Base-by-base conservation (phyloP, 1,140 invertebrate genomes). In the Thaumetopoea pityocampa region DNA sequence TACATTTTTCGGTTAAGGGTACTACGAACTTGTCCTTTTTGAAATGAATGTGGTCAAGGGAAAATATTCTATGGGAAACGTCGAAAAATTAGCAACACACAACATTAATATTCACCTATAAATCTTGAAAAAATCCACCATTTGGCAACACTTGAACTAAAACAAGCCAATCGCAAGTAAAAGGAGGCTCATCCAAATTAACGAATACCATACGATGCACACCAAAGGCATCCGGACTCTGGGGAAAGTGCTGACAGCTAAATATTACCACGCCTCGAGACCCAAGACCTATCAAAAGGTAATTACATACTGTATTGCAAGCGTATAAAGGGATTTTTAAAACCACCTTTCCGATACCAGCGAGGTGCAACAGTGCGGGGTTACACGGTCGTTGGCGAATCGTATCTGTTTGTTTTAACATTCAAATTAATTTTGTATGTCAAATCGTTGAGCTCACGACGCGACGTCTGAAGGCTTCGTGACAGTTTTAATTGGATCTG, bases 231-330 rank as follows among this genome's bases (percentile, higher is more conserved):
- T 22, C 26, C 32, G 32, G 35, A 48, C 47, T 54, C 43, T 22
- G 33, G 56, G 46, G 58, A 67, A 62, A 77, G 69, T 57, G 69
- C 51, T 67, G 72, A 77, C 72, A 77, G 67, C 49, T 47, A 43
- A 65, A 60, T 49, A 63, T 66, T 64, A 62, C 55, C 54, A 50
- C 57, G 62, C 57, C 63, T 57, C 42, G 29, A 48, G 42, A 50
- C 51, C 38, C 12, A 28, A 44, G 53, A 49, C 55, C 52, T 63
- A 72, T 73, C 69, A 65, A 55, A 51, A 51, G 38, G 55, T 77
- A 73, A 77, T 77, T 71, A 67, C 52, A 67, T 55, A 60, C 55
- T 38, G 30, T 58, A 56, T 56, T 59, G 57, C 51, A 60, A 40
- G 52, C 43, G 50, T 38, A 58, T 57, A 51, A 47, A 41, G 32